Evolutionary conservation across 1,140 invertebrate species (phyloP).

Genomic region (Diprion similis): DNA sequence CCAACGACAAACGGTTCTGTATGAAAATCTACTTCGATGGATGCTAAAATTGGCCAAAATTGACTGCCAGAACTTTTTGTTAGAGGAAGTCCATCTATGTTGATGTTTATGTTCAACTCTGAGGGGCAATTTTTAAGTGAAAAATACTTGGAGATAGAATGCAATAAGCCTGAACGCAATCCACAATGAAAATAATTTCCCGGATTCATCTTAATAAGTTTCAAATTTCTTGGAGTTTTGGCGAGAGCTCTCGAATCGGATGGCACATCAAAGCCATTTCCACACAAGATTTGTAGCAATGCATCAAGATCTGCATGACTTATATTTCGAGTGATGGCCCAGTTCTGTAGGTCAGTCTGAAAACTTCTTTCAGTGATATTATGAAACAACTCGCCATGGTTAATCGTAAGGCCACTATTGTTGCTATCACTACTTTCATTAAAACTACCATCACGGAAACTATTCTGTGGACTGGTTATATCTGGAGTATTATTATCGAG

Average conservation of each 20-base stretch:
- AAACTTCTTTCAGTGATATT: neutral
- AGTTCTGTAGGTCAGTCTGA: neutral
- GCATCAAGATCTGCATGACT: neutral
- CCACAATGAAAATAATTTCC: neutral
- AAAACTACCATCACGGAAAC: neutral
- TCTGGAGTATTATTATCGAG: neutral
- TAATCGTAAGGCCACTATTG: neutral
- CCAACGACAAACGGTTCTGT: slow-evolving; percentile 18
- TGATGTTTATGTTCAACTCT: slow-evolving; percentile 1
- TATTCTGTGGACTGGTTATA: neutral
- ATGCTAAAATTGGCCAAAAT: slow-evolving; percentile 25
- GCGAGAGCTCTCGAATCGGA: neutral
- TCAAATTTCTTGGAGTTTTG: neutral
- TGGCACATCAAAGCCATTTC: neutral
- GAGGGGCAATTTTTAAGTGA: neutral
- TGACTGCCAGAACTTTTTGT: slow-evolving; percentile 16
- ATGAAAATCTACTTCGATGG: slow-evolving; percentile 11
- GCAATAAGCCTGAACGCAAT: neutral
- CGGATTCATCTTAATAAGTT: neutral
- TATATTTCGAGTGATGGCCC: slow-evolving; percentile 2
- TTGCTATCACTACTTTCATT: neutral
- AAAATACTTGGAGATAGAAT: neutral
- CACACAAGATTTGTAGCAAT: neutral
- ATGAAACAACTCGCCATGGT: neutral
- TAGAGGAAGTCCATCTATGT: slow-evolving; percentile 20